phyloP scores from a whole-genome alignment of 2,113 vertebrate species.

The Acrocephalus kingi region DNA sequence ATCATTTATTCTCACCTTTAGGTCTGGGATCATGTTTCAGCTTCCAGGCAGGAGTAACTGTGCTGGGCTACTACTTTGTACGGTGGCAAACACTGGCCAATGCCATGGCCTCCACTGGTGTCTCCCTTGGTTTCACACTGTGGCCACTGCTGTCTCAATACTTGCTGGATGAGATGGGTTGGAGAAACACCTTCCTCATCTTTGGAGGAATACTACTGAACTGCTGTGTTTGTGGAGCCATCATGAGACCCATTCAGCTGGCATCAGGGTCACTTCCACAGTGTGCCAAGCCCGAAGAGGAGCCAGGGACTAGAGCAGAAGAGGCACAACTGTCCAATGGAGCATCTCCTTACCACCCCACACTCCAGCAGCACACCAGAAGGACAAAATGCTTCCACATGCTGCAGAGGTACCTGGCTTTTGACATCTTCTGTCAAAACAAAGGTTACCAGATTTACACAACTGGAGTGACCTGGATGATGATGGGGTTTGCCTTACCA shows the following conservation, averaged over 20 bases:
- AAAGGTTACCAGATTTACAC: slow-evolving; percentile 78
- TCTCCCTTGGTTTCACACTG: slow-evolving; percentile 84
- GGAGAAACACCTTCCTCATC: slow-evolving; percentile 91
- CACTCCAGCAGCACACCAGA: neutral
- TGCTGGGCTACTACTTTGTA: slow-evolving; percentile 88
- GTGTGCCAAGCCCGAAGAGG: neutral
- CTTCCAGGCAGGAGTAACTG: slow-evolving; percentile 88
- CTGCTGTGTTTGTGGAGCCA: slow-evolving; percentile 88
- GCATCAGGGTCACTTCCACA: neutral
- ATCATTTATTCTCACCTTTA: slow-evolving; percentile 41
- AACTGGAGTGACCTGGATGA: slow-evolving; percentile 84
- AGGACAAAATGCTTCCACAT: neutral
- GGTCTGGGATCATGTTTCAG: slow-evolving; percentile 92
- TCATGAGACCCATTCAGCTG: slow-evolving; percentile 85
- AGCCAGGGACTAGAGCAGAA: slow-evolving; percentile 2
- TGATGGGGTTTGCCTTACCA: slow-evolving; percentile 86
- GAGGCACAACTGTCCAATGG: slow-evolving; percentile 2
- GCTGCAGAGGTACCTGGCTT: slow-evolving; percentile 84
- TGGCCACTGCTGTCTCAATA: slow-evolving; percentile 86
- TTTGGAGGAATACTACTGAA: slow-evolving; percentile 88
- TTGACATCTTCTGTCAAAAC: slow-evolving; percentile 86
- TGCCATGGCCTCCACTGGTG: slow-evolving; percentile 84
- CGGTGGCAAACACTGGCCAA: slow-evolving; percentile 84
- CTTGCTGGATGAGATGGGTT: slow-evolving; percentile 84
- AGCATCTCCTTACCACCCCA: neutral